These are phyloP conservation scores for Caenorhabditis virilis DNA, from an alignment of 2,888 invertebrate genomes.

Conservation along the genomic window DNA sequence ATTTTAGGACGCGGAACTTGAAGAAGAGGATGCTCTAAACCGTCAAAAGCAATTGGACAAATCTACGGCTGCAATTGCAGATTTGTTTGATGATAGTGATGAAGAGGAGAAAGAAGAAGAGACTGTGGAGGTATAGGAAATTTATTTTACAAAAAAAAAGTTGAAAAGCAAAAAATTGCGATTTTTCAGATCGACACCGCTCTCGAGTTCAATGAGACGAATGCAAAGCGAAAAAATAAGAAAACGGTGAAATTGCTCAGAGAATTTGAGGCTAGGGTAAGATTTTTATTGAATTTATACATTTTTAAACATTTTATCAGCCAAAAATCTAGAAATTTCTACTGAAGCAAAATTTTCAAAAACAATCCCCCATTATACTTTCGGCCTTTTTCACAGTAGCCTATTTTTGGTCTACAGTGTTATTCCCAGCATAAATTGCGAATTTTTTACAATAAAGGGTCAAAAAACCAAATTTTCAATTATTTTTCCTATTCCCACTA, in stretches of 20 bases:
- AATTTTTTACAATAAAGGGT: too few species aligned
- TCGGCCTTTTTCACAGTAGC: too few species aligned
- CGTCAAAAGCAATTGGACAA: constrained; percentile 60
- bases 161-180: neutral
- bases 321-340: too few species aligned
- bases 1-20: constrained; percentile 34
- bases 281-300: constrained; percentile 3
- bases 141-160: neutral
- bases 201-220: constrained; percentile 36
- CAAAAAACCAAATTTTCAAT: too few species aligned
- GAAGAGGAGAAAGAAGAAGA: constrained; percentile 24
- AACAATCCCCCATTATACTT: too few species aligned
- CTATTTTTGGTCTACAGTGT: too few species aligned
- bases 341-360: too few species aligned
- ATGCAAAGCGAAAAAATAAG: constrained; percentile 36
- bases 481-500: too few species aligned
- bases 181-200: constrained; percentile 19
- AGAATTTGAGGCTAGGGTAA: constrained; percentile 33
- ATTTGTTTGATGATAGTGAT: constrained; percentile 45
- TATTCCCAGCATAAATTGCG: too few species aligned
- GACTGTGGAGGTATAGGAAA: constrained; percentile 2
- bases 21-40: constrained; percentile 60
- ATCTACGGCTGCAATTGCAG: constrained; percentile 43
- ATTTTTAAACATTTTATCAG: neutral
- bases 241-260: constrained; percentile 22